Base-by-base conservation (phyloP, 2,797 vertebrate genomes). In the Carapus acus region DNA sequence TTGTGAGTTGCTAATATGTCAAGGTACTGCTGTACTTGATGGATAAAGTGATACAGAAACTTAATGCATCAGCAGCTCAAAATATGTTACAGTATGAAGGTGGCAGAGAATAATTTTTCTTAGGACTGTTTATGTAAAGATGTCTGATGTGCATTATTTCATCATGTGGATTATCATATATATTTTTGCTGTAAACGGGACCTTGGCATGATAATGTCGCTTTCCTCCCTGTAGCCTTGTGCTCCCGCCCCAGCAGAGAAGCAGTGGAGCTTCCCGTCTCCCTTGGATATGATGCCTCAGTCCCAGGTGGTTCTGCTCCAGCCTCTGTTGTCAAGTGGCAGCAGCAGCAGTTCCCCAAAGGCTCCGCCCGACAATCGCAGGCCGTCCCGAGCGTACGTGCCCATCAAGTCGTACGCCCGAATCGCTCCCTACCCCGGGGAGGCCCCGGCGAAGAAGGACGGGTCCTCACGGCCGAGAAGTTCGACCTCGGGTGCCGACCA, bases 341-440 rank as follows among this genome's bases (percentile, higher is more conserved):
- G 68, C 69, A 66, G 68, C 69, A 85, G 79, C 56, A 56, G 71
- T 18, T 77, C 86, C n/a, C 40, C 55, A 21, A 87, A 78, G 55
- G 56, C 80, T 6, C 3, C 45, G 45, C 73, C 82, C 14, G 89
- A 91, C 60, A 91, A 86, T 55, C 76, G 59, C 39, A 79, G 62
- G 16, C 85, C 87, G 65, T 87, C 88, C 49, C 84, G 83, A 81
- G 84, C 84, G 73, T 90, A 89, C 75, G 67, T 85, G 73, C 89
- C 91, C 41, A 87, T 90, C 40, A 94, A 92, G 71, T 91, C 91
- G 19, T 94, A 91, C 47, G 84, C 91, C 54, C 93, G 87, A 88
- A 95, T 93, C 40, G 90, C 91, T 27, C 91, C 91, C 0, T 88
- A 92, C 43, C 90, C 90, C 9, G 82, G 77, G 27, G 88, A 91